Evolutionary conservation across 1,140 invertebrate species (phyloP), one percentile per base, ranked within the genome.

Genomic region (Bathynomus jamesi): DNA sequence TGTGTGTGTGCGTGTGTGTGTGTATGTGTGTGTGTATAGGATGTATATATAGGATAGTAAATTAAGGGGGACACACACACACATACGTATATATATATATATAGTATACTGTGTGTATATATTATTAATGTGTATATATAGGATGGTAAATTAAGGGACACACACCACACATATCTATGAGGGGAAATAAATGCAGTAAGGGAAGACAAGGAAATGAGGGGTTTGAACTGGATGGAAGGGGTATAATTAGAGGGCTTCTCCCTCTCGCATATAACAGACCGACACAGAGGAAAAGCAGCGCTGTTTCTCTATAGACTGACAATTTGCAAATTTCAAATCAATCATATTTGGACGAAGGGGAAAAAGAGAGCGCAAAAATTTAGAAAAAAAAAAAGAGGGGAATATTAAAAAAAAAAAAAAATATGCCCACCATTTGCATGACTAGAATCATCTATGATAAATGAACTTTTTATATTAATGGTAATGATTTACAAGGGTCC

Each of bases 11-110:
- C 21, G 21, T 53, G 21, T 53, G 7, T 40, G 7, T 17, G 21
- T 53, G 21, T 53, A 53, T 53, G 21, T 53, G 21, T 53, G 21
- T 53, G 21, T 53, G 21, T 53, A 53, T 53, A 17, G 21, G 13
- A 53, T 53, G 21, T 53, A 53, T 53, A 53, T 53, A 2, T 53
- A 17, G 21, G 13, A 53, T 53, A 53, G 21, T 53, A 53, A 17
- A 53, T 53, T 2, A 17, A 53, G 13, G 21, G 13, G 21, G 13
- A 63, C 2, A 63, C 24, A 63, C 24, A 63, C 24, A 63, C 24
- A 63, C 24, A 63, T 63, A 11, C 24, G 27, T 63, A 28, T 63
- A 63, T 63, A 63, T 63, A 53, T 53, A 53, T 53, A 53, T 53
- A 53, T 53, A 53, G 21, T 53, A 53, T 53, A 53, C 21, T 53